Conservation (phyloP, 2,888 invertebrate genomes). For the Macaria liturata region DNA sequence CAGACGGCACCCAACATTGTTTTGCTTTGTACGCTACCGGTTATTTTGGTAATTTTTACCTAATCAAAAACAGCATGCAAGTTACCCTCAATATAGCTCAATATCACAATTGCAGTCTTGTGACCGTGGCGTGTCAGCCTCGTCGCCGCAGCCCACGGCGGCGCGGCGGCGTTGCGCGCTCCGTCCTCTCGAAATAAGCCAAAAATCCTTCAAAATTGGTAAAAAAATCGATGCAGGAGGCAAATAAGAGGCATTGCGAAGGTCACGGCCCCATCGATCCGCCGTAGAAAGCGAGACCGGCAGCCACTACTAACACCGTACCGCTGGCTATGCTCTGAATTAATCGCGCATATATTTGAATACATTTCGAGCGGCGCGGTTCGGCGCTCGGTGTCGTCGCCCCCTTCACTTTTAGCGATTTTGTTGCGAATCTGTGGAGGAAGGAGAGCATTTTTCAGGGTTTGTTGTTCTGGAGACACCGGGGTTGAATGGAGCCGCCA, state of each 20-base stretch:
- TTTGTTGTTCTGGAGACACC: constrained; percentile 14
- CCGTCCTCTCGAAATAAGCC: constrained; percentile 20
- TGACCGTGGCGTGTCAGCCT: not conserved
- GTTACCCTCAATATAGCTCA: too few relatives aligned
- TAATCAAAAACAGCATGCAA: too few relatives aligned
- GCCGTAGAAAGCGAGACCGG: constrained; percentile 81
- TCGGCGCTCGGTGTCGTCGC: constrained; percentile 75
- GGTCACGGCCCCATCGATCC: constrained; percentile 83
- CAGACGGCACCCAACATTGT: too few relatives aligned
- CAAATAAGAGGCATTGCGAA: constrained; percentile 78
- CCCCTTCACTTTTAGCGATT: constrained; percentile 80
- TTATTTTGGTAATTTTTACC: too few relatives aligned
- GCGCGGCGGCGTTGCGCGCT: constrained; percentile 3
- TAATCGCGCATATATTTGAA: constrained; percentile 85
- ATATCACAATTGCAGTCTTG: too few relatives aligned
- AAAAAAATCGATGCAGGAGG: constrained; percentile 72
- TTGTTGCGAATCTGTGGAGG: constrained; percentile 52
- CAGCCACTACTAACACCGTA: constrained; percentile 83
- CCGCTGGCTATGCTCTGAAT: constrained; percentile 84
- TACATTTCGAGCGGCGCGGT: constrained; percentile 72
- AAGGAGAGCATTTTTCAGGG: constrained; percentile 17
- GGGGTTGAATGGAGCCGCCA: too few relatives aligned
- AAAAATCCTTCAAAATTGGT: constrained; percentile 33
- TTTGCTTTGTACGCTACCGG: too few relatives aligned
- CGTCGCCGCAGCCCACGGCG: not conserved